A percentile compares a stretch with the other conserved stretches of the same genome.
Evolutionary conservation across 2,888 invertebrate genomes (phyloP).

Genomic region (Apamea anceps): DNA sequence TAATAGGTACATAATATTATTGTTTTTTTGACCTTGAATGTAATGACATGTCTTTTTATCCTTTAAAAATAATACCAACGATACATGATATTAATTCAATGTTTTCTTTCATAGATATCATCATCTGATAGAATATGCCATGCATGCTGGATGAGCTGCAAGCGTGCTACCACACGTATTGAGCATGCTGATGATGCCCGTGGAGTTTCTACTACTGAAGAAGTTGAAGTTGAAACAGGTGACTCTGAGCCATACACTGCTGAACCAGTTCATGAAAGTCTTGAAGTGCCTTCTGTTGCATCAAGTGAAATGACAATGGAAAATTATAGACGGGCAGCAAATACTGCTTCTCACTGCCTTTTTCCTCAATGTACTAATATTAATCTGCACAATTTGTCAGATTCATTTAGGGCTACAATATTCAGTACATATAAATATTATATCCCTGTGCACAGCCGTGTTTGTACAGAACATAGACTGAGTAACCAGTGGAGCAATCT

Average conservation of each 20-base stretch:
- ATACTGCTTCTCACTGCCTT: slow-evolving; percentile 26
- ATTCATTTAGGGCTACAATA: slow-evolving; percentile 18
- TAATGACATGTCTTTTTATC: slow-evolving; percentile 1
- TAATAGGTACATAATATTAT: background rate
- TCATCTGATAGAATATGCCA: slow-evolving; percentile 22
- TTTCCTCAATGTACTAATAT: slow-evolving; percentile 15
- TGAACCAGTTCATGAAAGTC: slow-evolving; percentile 14
- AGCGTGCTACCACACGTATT: slow-evolving; percentile 17
- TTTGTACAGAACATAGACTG: slow-evolving; percentile 23
- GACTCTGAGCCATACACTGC: slow-evolving; percentile 10
- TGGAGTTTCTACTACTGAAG: slow-evolving; percentile 15
- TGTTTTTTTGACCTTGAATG: background rate
- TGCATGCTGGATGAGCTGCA: slow-evolving; percentile 20
- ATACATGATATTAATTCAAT: slow-evolving; percentile 16
- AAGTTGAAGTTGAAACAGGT: slow-evolving; percentile 23
- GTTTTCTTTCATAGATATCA: slow-evolving; percentile 20
- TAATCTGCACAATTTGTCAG: slow-evolving; percentile 8
- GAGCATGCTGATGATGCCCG: slow-evolving; percentile 1
- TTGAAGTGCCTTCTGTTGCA: background rate
- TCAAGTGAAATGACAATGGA: background rate
- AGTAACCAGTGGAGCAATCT: slow-evolving; percentile 12
- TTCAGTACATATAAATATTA: slow-evolving; percentile 24
- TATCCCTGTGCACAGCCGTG: slow-evolving; percentile 23
- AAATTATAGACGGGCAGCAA: slow-evolving; percentile 28
- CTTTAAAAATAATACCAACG: background rate